Conservation (phyloP, 2,113 vertebrate species). For the Strigops habroptila region DNA sequence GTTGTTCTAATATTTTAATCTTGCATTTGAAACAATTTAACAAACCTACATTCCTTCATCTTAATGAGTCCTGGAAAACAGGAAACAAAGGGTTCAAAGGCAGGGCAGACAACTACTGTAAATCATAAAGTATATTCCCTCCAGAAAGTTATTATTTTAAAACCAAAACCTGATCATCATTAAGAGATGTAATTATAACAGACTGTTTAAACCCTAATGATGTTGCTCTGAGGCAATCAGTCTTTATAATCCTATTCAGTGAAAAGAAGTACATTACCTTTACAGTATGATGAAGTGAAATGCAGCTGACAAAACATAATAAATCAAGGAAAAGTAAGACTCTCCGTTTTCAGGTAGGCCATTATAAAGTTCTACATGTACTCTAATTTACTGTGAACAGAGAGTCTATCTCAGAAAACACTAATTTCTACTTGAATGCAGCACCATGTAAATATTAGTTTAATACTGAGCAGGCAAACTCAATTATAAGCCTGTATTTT, state of each 20-base stretch:
- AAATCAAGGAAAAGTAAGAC: conserved; percentile 58
- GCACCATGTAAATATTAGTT: background rate
- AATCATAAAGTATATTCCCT: conserved; percentile 77
- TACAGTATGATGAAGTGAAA: conserved; percentile 70
- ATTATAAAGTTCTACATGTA: background rate
- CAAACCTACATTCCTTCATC: conserved; percentile 70
- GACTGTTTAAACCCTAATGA: conserved; percentile 72
- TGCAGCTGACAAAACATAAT: conserved; percentile 74
- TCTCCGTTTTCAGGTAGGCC: conserved; percentile 9
- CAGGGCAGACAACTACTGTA: conserved; percentile 82
- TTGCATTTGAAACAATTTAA: conserved; percentile 54
- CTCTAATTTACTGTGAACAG: conserved; percentile 24
- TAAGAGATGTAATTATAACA: conserved; percentile 78
- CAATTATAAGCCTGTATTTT: conserved; percentile 16
- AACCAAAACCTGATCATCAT: conserved; percentile 72
- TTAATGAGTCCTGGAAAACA: conserved; percentile 73
- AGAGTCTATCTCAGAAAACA: background rate
- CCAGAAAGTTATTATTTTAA: conserved; percentile 69
- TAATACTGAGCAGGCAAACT: background rate
- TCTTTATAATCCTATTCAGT: conserved; percentile 55
- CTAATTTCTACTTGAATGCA: background rate
- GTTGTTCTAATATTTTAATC: background rate
- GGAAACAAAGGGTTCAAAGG: conserved; percentile 78
- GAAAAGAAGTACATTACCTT: conserved; percentile 64
- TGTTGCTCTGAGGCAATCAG: conserved; percentile 68